Conservation (phyloP, 2,888 invertebrate species). For the Bibio marci region DNA sequence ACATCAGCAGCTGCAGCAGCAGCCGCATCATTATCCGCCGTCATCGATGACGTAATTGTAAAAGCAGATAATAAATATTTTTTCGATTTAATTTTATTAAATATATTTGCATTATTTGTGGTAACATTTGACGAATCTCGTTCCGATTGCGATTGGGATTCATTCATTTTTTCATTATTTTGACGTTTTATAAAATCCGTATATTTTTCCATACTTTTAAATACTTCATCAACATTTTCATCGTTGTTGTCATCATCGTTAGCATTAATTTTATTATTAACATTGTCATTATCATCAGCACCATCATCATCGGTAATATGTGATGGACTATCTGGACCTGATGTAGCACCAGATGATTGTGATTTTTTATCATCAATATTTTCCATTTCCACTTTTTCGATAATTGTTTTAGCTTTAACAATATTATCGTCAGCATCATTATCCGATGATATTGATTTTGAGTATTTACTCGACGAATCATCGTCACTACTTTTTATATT, state of each 20-base stretch:
- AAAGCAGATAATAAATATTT: no score
- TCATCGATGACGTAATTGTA: no score
- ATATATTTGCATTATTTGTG: not conserved
- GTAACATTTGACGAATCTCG: not conserved
- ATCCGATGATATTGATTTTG: slow-evolving; percentile 26
- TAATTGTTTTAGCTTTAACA: no score
- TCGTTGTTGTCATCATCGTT: slow-evolving; percentile 7
- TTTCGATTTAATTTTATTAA: no score
- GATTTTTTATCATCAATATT: slow-evolving; percentile 30
- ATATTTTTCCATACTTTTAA: slow-evolving; percentile 3
- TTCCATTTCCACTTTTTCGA: slow-evolving; percentile 22
- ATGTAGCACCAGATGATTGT: slow-evolving; percentile 69
- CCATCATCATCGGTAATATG: slow-evolving; percentile 57
- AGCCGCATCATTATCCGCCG: no score
- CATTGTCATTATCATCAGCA: slow-evolving; percentile 48
- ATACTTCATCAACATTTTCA: no score
- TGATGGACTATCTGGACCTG: slow-evolving; percentile 70
- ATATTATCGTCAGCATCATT: no score
- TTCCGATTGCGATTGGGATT: not conserved
- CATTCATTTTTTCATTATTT: slow-evolving; percentile 8
- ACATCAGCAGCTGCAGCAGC: slow-evolving; percentile 18
- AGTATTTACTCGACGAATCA: not conserved
- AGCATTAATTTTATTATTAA: slow-evolving; percentile 13
- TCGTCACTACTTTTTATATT: slow-evolving; percentile 9
- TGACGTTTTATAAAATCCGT: slow-evolving; percentile 8